Evolutionary conservation across 2,888 invertebrate species (phyloP), one percentile per base, ranked within the genome.

Genomic region (Sesamia inferens): DNA sequence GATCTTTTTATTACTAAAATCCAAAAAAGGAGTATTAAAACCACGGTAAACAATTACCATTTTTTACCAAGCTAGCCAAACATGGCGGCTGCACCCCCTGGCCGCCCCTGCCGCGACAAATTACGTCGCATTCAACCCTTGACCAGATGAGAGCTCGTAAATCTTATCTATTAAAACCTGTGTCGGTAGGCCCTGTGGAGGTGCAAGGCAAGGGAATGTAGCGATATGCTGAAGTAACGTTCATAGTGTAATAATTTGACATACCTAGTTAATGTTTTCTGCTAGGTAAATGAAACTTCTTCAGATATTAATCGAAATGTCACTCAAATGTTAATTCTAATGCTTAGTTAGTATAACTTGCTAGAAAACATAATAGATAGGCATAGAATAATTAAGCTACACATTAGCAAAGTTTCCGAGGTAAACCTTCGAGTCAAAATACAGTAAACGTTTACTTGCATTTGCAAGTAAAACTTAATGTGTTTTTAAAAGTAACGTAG

Each of bases 131-230:
- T 85, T 87, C 87, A 88, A 89, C 93, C 94, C 93, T 91, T 92
- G 92, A 89, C 93, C 94, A 93, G 94, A 94, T 94, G 94, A 94
- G 92, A 90, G 88, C 87, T 87, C 93, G 90, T 94, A 94, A 94
- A 94, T 94, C 94, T 93, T 90, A 88, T 90, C 92, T 91, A 93
- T 93, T 93, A 92, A 93, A 93, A 92, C 93, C 91, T 90, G 87
- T 83, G 85, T 82, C 79, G 75, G 77, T 76, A 69, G 74, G 81
- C 79, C 77, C 65, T 74, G 71, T 44, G 61, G 68, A 71, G 82
- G 86, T 79, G 19, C 44, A 85, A 85, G 83, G 68, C n/a, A 65
- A 0, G n/a, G 2, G 22, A 62, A 14, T 24, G 1, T 0, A 3
- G 57, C 42, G 54, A 39, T 51, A 16, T 22, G 2, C 2, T 3